Evolutionary conservation across 1,140 invertebrate genomes (phyloP).

Genomic region (Leptinotarsa lineolata): DNA sequence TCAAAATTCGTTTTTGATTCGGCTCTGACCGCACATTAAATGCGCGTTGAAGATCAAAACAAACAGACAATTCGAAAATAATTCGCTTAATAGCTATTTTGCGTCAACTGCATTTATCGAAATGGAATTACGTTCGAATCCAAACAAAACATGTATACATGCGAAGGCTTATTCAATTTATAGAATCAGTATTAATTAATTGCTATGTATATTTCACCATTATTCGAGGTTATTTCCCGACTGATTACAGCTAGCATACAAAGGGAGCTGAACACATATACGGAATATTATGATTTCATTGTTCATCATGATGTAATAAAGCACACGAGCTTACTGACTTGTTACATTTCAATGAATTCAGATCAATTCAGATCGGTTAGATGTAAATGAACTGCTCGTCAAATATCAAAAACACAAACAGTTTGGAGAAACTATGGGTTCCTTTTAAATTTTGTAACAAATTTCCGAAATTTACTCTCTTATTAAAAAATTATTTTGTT

Average conservation of each 20-base stretch:
- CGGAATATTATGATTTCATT: conserved; percentile 1
- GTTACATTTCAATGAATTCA: background rate
- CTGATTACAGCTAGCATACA: background rate
- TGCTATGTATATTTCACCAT: background rate
- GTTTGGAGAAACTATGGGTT: too few species aligned
- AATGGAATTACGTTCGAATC: background rate
- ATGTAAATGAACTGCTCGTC: too few species aligned
- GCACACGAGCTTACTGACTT: background rate
- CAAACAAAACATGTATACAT: background rate
- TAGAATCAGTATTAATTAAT: background rate
- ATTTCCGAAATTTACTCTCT: too few species aligned
- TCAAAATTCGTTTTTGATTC: background rate
- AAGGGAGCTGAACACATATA: background rate
- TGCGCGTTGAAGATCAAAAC: background rate
- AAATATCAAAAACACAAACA: too few species aligned
- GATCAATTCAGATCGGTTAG: background rate
- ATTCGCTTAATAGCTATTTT: conserved; percentile 1
- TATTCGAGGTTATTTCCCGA: background rate
- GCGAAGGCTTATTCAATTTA: background rate
- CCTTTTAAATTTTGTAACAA: too few species aligned
- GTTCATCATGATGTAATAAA: background rate
- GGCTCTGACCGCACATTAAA: background rate
- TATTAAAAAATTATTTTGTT: too few species aligned
- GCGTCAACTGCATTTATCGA: conserved; percentile 5
- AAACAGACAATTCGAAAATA: background rate